Percentiles rank a stretch among this genome's conserved stretches.
Evolutionary conservation across 2,113 vertebrate genomes (phyloP).

Genomic region (Rhinopithecus roxellana): DNA sequence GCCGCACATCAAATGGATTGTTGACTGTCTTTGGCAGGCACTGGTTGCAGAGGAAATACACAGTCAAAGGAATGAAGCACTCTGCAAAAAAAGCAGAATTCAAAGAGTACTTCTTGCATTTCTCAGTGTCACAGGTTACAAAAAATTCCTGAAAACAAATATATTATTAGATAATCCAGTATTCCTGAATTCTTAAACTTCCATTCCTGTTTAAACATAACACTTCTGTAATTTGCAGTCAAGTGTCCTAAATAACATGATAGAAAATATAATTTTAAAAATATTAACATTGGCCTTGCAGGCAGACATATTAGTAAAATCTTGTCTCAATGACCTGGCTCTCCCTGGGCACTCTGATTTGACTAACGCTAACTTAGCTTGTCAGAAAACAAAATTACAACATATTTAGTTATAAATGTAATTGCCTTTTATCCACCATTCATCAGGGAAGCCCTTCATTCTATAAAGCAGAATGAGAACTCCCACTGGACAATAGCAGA

Average conservation of each 20-base stretch:
- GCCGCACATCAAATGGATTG: neutral
- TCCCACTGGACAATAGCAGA: neutral
- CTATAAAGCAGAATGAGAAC: neutral
- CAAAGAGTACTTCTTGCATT: neutral
- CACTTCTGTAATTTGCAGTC: neutral
- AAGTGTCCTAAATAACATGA: neutral
- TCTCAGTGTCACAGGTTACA: neutral
- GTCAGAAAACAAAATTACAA: neutral
- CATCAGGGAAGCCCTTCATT: neutral
- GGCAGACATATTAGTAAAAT: neutral
- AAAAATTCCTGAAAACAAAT: neutral
- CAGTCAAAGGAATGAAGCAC: neutral
- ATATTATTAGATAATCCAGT: neutral
- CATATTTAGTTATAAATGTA: neutral
- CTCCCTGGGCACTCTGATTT: neutral
- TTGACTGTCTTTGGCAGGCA: neutral
- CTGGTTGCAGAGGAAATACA: neutral
- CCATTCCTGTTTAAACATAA: neutral
- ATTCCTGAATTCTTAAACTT: neutral
- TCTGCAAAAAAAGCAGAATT: neutral
- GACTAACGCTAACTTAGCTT: neutral
- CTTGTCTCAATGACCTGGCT: neutral
- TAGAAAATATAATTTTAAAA: neutral
- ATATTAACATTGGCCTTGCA: neutral
- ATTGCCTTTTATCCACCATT: neutral